Evolutionary conservation across 2,888 invertebrate species (phyloP), one percentile per base, ranked within the genome.

Genomic region (Ormyrus thymus): DNA sequence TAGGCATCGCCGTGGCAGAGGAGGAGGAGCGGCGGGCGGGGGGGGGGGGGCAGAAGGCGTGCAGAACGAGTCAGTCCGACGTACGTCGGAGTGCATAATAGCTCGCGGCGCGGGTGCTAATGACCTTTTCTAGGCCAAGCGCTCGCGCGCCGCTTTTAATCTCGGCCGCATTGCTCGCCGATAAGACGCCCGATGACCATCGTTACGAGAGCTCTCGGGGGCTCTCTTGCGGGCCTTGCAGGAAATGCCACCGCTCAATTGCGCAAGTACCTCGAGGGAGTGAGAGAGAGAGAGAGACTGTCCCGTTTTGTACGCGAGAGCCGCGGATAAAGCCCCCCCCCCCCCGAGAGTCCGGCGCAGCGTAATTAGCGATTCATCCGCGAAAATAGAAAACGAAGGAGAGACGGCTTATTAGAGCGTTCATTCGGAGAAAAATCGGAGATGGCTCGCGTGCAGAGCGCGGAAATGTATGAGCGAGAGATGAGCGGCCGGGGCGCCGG

Each of bases 61-160:
- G 29, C 29, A 29, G 29, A 29, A 29, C 3, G 29, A 29, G 29
- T 29, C 29, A 3, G 29, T 29, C 29, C 29, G 29, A 29, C 29
- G 29, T 29, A 29, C 29, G 29, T 29, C 29, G 29, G 29, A 29
- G 29, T 29, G 29, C 29, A 29, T 29, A 43, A 66, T 66, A 10
- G 11, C 11, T 45, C 1, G n/a, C 43, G 43, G n/a, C 29, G 10
- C 3, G 81, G 83, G 82, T 84, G 84, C 83, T 85, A 86, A 86
- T 83, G 84, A 86, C 84, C 84, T 86, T 84, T 86, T 83, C 82
- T 84, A 84, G 84, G 83, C 81, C 81, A 81, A 70, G 78, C 83
- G 84, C 83, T 79, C 66, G 29, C 29, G 29, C 29, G 82, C 80
- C 81, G 81, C 83, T 81, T 82, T 84, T 84, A 84, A 83, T 85